These are phyloP conservation scores for Zaprionus lachaisei DNA, from an alignment of 1,140 invertebrate genomes.

Conservation along the genomic window DNA sequence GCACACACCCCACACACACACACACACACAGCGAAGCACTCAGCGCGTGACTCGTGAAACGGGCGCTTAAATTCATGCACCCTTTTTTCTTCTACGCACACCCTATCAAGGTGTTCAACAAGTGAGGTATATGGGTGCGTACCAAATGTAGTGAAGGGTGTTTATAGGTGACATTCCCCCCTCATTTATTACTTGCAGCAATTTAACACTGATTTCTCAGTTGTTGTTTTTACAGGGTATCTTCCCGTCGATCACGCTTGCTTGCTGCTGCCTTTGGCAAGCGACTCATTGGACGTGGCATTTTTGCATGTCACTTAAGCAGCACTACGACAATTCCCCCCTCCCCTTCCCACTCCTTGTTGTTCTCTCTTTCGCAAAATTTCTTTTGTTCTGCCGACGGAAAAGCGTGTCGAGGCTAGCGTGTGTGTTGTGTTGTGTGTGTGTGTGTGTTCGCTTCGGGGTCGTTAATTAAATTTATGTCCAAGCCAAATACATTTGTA, in stretches of 20 bases:
- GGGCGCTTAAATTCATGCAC: slow-evolving; percentile 45
- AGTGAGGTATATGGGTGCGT: not conserved
- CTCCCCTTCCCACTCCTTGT: not conserved
- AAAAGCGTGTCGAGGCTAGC: slow-evolving; percentile 17
- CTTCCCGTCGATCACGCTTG: not conserved
- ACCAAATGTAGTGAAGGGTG: not conserved
- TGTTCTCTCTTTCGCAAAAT: not conserved
- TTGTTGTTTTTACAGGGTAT: not conserved
- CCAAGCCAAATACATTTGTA: slow-evolving; percentile 15
- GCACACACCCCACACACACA: not conserved
- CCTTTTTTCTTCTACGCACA: slow-evolving; percentile 18
- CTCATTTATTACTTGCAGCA: not conserved
- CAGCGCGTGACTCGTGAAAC: slow-evolving; percentile 35
- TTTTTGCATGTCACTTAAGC: slow-evolving; percentile 52
- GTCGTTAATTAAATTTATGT: slow-evolving; percentile 55
- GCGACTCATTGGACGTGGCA: slow-evolving; percentile 33
- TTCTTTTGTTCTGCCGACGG: not conserved
- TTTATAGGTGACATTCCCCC: too few relatives aligned
- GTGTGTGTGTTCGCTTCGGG: slow-evolving; percentile 10
- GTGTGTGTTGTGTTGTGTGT: slow-evolving; percentile 3
- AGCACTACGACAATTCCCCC: slow-evolving; percentile 3
- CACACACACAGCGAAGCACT: slow-evolving; percentile 30
- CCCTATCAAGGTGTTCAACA: not conserved
- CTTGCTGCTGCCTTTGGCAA: not conserved
- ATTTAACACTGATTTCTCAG: too few relatives aligned